A percentile compares a stretch with the other conserved stretches of the same genome.
phyloP scores from a whole-genome alignment of 1,140 invertebrate genomes.

The Euwallacea fornicatus region DNA sequence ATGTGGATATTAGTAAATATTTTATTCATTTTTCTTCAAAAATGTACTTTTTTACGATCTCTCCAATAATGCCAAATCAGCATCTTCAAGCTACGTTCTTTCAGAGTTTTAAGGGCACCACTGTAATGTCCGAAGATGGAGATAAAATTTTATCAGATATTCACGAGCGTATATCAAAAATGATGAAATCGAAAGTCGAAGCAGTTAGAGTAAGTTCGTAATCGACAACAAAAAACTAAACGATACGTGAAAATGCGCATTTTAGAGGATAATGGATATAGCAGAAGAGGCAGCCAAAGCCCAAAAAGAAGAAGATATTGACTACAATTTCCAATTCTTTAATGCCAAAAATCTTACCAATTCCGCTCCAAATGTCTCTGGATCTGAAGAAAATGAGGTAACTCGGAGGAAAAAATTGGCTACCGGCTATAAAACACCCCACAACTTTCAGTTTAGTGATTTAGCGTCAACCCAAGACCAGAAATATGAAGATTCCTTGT shows the following conservation, averaged over 20 bases:
- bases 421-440: too few species aligned
- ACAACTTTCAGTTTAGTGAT: too few species aligned
- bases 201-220: slow-evolving; percentile 67
- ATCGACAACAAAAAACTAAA: not conserved
- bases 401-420: too few species aligned
- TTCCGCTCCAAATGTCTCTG: slow-evolving; percentile 42
- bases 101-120: slow-evolving; percentile 73
- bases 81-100: slow-evolving; percentile 7
- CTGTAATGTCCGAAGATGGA: slow-evolving; percentile 69
- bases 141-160: slow-evolving; percentile 73
- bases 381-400: slow-evolving; percentile 40
- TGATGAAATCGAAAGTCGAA: slow-evolving; percentile 83
- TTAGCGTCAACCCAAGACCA: too few species aligned
- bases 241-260: not conserved
- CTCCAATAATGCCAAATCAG: too few species aligned
- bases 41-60: too few species aligned
- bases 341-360: slow-evolving; percentile 73
- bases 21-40: too few species aligned
- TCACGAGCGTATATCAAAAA: slow-evolving; percentile 74
- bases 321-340: slow-evolving; percentile 67
- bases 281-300: slow-evolving; percentile 73
- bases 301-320: slow-evolving; percentile 61
- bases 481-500: too few species aligned
- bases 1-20: too few species aligned
- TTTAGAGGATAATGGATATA: slow-evolving; percentile 76